Conservation (phyloP, 2,797 vertebrate species). For the Pipistrellus nathusii region DNA sequence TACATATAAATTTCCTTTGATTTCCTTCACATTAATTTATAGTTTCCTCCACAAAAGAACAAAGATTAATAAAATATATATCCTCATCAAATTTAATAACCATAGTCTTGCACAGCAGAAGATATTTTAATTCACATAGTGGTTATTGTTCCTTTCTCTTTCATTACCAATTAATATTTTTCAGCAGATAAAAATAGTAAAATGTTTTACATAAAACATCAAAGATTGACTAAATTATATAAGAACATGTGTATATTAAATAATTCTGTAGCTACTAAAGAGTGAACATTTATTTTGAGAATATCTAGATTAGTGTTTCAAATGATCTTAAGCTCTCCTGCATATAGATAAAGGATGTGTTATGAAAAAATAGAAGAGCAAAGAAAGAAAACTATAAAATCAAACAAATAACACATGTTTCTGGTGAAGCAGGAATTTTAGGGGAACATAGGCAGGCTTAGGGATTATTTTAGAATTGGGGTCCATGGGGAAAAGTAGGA, state of each 20-base stretch:
- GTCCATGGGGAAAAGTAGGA: too few species aligned
- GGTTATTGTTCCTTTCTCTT: slow-evolving; percentile 37
- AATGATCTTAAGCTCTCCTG: not conserved
- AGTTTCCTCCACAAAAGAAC: not conserved
- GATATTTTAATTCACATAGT: slow-evolving; percentile 30
- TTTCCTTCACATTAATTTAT: not conserved
- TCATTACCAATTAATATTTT: slow-evolving; percentile 53
- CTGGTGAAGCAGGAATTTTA: not conserved
- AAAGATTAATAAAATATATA: slow-evolving; percentile 28
- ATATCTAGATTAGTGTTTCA: slow-evolving; percentile 24
- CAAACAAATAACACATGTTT: slow-evolving; percentile 3
- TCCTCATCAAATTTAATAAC: slow-evolving; percentile 29
- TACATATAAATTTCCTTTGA: not conserved
- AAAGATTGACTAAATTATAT: not conserved
- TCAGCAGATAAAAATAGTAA: slow-evolving; percentile 24
- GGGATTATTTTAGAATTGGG: too few species aligned
- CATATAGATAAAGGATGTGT: not conserved
- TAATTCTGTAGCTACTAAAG: not conserved
- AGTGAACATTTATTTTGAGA: slow-evolving; percentile 27
- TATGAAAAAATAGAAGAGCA: not conserved
- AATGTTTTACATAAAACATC: slow-evolving; percentile 8
- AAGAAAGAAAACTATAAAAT: not conserved
- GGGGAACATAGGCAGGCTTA: too few species aligned
- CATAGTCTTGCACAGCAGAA: not conserved
- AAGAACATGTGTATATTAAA: slow-evolving; percentile 21